Evolutionary conservation across 2,888 invertebrate species (phyloP), one percentile per base, ranked within the genome.

Genomic region (Euspilapteryx auroguttella): DNA sequence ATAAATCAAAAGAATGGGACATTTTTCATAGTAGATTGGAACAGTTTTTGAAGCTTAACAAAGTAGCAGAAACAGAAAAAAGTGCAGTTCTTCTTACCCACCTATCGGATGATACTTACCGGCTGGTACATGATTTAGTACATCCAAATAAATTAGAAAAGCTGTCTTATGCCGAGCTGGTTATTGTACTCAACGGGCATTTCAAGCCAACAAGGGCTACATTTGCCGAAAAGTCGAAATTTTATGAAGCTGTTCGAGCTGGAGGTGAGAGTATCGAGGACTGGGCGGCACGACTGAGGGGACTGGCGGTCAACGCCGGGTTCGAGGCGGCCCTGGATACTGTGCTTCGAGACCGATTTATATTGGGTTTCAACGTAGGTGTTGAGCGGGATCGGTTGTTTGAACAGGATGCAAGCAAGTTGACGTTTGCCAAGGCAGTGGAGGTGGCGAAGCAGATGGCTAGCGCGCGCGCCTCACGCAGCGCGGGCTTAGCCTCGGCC

Each of bases 401-500:
- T 24, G 30, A 30, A 14, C 20, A 20, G 7, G 23, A 27, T 8
- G 10, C 24, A 2, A 12, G 12, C 2, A 21, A 9, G 8, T 12
- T 31, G 24, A 24, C 27, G 8, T 24, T 31, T 12, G 14, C 21
- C 11, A 24, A 24, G 21, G 31, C 27, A 8, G 3, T 28, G 24
- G 27, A 31, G 14, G n/a, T 28, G 3, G n/a, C n/a, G n/a, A n/a
- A n/a, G n/a, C n/a, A n/a, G n/a, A n/a, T n/a, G n/a, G n/a, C n/a
- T n/a, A n/a, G 31, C 31, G 9, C 20, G 24, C 24, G n/a, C n/a
- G n/a, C n/a, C n/a, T n/a, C 27, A 27, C 21, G 25, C 28, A 23
- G 27, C 24, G 2, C 10, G 31, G 14, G 28, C 31, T 3, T 12
- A 24, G 2, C n/a, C 21, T 14, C 25, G 27, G 9, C 15, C 24